phyloP scores from a whole-genome alignment of 2,113 vertebrate species.

The Charadrius vociferus region DNA sequence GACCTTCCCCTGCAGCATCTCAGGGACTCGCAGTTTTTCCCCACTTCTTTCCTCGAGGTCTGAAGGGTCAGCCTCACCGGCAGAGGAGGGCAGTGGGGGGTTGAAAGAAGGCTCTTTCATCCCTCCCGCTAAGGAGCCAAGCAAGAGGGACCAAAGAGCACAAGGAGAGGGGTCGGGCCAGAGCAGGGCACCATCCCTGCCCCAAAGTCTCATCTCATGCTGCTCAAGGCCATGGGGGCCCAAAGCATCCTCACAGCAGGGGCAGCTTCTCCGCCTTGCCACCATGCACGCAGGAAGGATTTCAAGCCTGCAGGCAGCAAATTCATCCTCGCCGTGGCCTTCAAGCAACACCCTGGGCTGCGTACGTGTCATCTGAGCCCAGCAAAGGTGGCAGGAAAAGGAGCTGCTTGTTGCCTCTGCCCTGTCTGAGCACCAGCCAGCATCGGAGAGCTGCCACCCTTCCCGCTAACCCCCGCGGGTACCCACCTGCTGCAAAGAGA shows the following conservation, averaged over 20 bases:
- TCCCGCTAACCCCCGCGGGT: no score
- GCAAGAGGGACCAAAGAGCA: neutral
- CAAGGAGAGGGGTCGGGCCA: rapidly evolving
- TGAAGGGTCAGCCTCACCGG: neutral
- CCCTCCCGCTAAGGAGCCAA: neutral
- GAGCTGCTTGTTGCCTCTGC: neutral
- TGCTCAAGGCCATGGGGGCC: neutral
- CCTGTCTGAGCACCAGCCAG: neutral
- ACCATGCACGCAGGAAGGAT: rapidly evolving
- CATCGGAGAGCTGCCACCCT: neutral
- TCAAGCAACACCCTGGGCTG: rapidly evolving
- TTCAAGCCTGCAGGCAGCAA: rapidly evolving
- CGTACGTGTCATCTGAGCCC: rapidly evolving
- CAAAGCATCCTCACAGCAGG: rapidly evolving
- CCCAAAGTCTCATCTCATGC: rapidly evolving
- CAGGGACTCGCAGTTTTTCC: neutral
- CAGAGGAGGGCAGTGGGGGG: neutral
- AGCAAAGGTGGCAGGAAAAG: neutral
- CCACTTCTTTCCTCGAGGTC: neutral
- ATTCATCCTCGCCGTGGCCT: rapidly evolving
- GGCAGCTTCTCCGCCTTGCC: rapidly evolving
- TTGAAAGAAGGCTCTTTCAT: neutral
- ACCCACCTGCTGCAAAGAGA: neutral
- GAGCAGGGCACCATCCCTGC: neutral
- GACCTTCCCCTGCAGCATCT: rapidly evolving